These are phyloP conservation scores for Ptilodon capucinus DNA, from an alignment of 2,888 invertebrate species.

Conservation along the genomic window DNA sequence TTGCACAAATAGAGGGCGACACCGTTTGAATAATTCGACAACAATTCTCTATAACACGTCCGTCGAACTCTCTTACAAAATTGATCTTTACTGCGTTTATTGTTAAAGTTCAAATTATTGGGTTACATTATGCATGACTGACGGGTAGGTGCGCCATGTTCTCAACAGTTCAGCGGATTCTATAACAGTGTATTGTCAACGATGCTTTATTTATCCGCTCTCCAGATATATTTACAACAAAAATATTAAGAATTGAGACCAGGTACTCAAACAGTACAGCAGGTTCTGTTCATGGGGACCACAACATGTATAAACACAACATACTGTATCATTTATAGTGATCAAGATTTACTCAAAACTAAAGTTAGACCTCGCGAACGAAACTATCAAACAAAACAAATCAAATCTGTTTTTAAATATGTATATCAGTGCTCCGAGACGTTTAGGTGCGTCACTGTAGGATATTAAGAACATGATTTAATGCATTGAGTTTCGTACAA, in stretches of 20 bases:
- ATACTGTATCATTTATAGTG: no score
- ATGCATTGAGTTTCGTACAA: slow-evolving; percentile 15
- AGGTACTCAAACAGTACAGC: no score
- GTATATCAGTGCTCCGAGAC: no score
- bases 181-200: slow-evolving; percentile 13
- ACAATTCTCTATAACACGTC: not conserved
- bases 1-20: slow-evolving; percentile 29
- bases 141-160: not conserved
- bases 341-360: no score
- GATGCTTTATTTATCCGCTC: slow-evolving; percentile 3
- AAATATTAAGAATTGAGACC: slow-evolving; percentile 17
- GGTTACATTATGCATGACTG: not conserved
- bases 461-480: slow-evolving; percentile 1
- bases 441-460: slow-evolving; percentile 1
- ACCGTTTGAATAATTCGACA: not conserved
- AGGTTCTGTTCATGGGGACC: no score
- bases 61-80: not conserved
- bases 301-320: no score
- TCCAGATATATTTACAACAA: slow-evolving; percentile 18
- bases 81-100: not conserved
- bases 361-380: no score
- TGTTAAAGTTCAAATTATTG: not conserved
- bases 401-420: no score
- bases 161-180: not conserved
- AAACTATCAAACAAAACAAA: no score